Base-by-base conservation (phyloP, 1,140 invertebrate genomes). In the Tenebrio molitor region DNA sequence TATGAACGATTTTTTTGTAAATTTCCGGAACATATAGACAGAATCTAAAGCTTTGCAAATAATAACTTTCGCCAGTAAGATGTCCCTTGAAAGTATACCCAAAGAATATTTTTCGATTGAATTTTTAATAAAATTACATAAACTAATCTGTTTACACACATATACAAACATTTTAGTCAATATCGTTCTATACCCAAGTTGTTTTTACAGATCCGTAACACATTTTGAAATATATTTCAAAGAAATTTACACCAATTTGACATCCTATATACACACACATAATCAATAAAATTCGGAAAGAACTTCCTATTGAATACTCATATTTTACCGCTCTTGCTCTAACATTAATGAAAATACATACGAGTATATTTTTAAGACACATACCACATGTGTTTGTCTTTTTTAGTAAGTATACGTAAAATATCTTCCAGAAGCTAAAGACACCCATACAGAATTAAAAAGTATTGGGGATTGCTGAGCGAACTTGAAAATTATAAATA, bases 311-410 rank as follows among this genome's bases (percentile, higher is more conserved):
- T 39, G 2, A 1, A 53, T 15, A 53, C 17, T 53, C 46, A 53
- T 19, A 44, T 29, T 29, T 29, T 3, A n/a, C 46, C 14, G 50
- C 10, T 58, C 15, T 29, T 23, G 29, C n/a, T 25, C 23, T n/a
- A 29, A 58, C 50, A 53, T 21, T 21, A 21, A 44, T 16, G 12
- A 44, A 53, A 39, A 53, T 53, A 53, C 46, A 58, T 58, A 58
- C 29, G 50, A 58, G 50, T 58, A 58, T 58, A 58, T 58, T 58
- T 58, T 58, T 58, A 58, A 58, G 50, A 58, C 50, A 58, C 50
- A 58, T 58, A 29, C 50, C 15, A 58, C 12, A 58, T 58, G 50
- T 58, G 50, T 58, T 58, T 58, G 21, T 58, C 29, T 58, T 39
- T 39, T 29, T 25, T 58, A 58, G 50, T 58, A 29, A 29, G 12